Evolutionary conservation across 2,888 invertebrate species (phyloP).

Genomic region (Steinernema hermaphroditum): DNA sequence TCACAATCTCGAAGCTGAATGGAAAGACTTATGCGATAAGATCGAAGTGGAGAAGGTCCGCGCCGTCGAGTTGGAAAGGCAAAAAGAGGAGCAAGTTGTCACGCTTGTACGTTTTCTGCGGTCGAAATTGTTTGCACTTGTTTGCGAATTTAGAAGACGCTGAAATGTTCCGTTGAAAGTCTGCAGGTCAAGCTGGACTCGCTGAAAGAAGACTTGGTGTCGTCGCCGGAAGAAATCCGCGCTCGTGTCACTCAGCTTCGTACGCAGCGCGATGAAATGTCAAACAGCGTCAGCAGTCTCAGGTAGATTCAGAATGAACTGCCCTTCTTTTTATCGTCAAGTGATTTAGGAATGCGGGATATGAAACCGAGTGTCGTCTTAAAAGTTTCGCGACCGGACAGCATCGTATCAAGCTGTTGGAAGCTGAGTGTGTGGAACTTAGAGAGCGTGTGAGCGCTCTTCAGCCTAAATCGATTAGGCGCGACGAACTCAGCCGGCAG

Average conservation of each 20-base stretch:
- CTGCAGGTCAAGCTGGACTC: not conserved
- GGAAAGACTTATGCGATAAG: not conserved
- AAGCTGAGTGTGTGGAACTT: not conserved
- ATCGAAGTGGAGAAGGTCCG: not conserved
- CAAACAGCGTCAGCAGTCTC: not conserved
- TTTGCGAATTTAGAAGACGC: not conserved
- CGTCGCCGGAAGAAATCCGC: not conserved
- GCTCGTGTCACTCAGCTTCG: not conserved
- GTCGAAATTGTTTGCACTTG: not conserved
- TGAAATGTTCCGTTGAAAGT: not conserved
- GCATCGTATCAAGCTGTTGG: not conserved
- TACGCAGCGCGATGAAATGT: not conserved
- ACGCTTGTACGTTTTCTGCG: not conserved
- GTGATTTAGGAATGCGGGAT: too few relatives aligned
- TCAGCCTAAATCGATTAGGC: not conserved
- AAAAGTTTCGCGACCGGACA: not conserved
- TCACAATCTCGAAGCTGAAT: not conserved
- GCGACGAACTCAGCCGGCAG: not conserved
- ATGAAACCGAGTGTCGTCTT: not conserved
- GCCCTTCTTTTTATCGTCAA: too few relatives aligned
- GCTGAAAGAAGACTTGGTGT: not conserved
- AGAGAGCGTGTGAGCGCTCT: not conserved
- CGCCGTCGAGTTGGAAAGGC: not conserved
- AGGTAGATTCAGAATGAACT: too few relatives aligned
- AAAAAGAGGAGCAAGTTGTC: not conserved